Base-by-base conservation (phyloP, 1,140 invertebrate species). In the Drosophila kurseongensis region DNA sequence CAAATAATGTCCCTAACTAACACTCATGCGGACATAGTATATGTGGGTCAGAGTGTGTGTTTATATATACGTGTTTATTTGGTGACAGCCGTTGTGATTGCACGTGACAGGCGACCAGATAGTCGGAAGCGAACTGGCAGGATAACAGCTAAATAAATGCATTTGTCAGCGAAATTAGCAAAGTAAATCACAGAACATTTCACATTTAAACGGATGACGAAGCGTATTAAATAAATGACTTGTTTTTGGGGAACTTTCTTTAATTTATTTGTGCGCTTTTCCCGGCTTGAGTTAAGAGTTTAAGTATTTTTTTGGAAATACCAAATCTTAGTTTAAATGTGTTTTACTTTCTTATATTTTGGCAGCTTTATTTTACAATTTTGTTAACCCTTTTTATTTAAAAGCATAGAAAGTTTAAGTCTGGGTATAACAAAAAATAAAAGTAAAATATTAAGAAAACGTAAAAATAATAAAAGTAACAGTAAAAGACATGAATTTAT, bases 1-100 rank as follows among this genome's bases (percentile, higher is more conserved):
- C 75, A 86, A 85, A 84, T 80, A 85, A 66, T 47, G 67, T 63
- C n/a, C 38, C 29, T 36, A 63, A 45, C 47, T 45, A 27, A 55
- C 29, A 59, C 40, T 41, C 47, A 66, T 2, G 54, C 36, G 8
- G 13, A n/a, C 47, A 10, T 8, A 14, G 12, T 48, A 56, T 42
- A 58, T 58, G 42, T 36, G 44, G 13, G 42, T 7, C 38, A 42
- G n/a, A 54, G 23, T 74, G 68, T 45, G 23, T 47, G 36, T 52
- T 5, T 71, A 38, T 59, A 42, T 42, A 27, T 65, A 18, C 57
- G 69, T 54, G 68, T 71, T 69, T 71, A 57, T 69, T 69, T 69
- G 69, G 69, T 40, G 69, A 73, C 69, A 72, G 66, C 52, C 69
- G 45, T 44, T 59, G 45, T 68, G 45, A 52, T 72, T 72, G 47